These are phyloP conservation scores for Ashinkailepas kermadecensis DNA, from an alignment of 2,888 invertebrate genomes.

Conservation along the genomic window DNA sequence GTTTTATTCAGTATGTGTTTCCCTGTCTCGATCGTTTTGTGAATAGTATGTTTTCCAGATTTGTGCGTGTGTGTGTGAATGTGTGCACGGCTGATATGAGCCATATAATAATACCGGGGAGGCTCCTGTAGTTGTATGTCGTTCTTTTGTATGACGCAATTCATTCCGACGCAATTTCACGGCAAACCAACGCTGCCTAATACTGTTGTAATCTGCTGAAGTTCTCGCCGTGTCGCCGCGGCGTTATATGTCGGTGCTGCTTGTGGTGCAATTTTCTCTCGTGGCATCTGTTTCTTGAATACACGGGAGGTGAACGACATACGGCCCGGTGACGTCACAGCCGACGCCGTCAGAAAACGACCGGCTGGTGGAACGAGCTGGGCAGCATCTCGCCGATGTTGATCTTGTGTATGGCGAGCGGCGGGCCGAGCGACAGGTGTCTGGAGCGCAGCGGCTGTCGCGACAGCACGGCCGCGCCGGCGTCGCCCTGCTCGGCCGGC, in stretches of 20 bases:
- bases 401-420: neutral
- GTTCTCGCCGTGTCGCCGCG: no score
- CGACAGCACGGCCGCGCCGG: neutral
- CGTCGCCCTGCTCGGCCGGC: neutral
- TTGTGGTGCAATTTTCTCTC: slow-evolving; percentile 26
- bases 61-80: no score
- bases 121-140: no score
- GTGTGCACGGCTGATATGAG: no score
- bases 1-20: no score
- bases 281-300: neutral
- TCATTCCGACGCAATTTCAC: no score
- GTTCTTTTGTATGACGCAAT: no score
- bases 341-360: neutral
- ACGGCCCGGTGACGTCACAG: neutral
- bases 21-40: no score
- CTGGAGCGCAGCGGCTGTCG: neutral
- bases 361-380: neutral
- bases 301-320: neutral
- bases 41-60: no score
- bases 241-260: neutral
- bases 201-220: no score
- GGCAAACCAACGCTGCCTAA: no score
- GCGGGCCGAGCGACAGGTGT: neutral
- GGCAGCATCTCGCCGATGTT: neutral
- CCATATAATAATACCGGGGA: no score